phyloP scores from a whole-genome alignment of 1,140 invertebrate genomes.

The Aphelinus atriplicis region DNA sequence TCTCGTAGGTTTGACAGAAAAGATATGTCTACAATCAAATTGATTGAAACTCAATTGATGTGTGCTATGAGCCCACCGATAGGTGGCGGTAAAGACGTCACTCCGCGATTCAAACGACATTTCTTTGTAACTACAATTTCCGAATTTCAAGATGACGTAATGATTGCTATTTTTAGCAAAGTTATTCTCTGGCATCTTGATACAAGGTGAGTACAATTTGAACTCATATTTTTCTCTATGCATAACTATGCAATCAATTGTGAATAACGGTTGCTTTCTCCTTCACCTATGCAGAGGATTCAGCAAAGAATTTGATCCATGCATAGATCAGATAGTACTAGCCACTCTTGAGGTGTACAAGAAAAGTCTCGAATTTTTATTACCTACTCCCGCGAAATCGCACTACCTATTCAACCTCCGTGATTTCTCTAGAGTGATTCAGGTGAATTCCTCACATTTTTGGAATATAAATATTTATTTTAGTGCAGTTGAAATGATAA shows the following conservation, averaged over 20 bases:
- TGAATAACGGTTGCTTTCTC: slow-evolving; percentile 9
- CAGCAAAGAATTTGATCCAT: slow-evolving; percentile 94
- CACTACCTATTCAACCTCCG: slow-evolving; percentile 96
- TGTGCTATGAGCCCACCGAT: slow-evolving; percentile 87
- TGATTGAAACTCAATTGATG: slow-evolving; percentile 89
- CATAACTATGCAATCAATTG: slow-evolving; percentile 1
- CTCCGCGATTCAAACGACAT: slow-evolving; percentile 88
- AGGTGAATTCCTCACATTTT: slow-evolving; percentile 62
- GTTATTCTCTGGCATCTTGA: slow-evolving; percentile 96
- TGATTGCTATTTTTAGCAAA: slow-evolving; percentile 88
- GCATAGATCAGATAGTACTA: slow-evolving; percentile 87
- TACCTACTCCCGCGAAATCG: slow-evolving; percentile 91
- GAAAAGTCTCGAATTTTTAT: slow-evolving; percentile 79
- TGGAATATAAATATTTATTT: no score
- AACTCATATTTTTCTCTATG: background rate
- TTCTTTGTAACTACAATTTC: slow-evolving; percentile 91
- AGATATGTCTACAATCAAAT: slow-evolving; percentile 82
- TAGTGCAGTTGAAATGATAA: background rate
- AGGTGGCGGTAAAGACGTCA: slow-evolving; percentile 84
- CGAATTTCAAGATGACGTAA: slow-evolving; percentile 87
- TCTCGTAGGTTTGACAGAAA: slow-evolving; percentile 90
- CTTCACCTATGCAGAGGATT: slow-evolving; percentile 77
- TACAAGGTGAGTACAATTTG: slow-evolving; percentile 64
- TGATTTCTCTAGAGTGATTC: slow-evolving; percentile 93
- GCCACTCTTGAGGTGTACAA: slow-evolving; percentile 91